Percentiles rank a stretch among this genome's conserved stretches.
Evolutionary conservation across 2,113 vertebrate species (phyloP).

Genomic region (Eulacestoma nigropectus): DNA sequence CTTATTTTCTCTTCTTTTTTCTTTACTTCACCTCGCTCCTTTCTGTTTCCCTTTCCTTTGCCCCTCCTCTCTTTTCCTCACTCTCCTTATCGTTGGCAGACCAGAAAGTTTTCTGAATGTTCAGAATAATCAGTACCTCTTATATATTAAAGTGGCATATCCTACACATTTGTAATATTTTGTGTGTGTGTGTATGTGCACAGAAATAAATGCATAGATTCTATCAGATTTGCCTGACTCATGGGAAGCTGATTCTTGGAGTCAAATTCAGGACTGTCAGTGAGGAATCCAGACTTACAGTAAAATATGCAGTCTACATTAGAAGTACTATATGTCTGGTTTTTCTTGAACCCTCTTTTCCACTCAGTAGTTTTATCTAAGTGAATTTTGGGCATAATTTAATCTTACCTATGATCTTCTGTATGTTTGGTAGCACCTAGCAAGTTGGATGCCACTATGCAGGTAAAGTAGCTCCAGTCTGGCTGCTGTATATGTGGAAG

Average conservation of each 20-base stretch:
- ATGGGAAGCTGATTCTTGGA: not conserved
- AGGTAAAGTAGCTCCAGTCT: not conserved
- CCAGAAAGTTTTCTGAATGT: not conserved
- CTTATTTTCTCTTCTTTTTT: not conserved
- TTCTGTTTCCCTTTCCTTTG: accelerated
- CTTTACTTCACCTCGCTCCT: not conserved
- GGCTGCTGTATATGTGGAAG: not conserved
- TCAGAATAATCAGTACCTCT: not conserved
- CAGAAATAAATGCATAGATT: not conserved
- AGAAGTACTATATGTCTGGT: not conserved
- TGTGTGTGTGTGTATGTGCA: too few relatives aligned
- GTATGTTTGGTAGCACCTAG: not conserved
- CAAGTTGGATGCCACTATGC: not conserved
- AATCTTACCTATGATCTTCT: not conserved
- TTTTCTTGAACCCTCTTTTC: not conserved
- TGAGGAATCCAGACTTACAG: not conserved
- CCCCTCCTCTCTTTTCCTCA: not conserved
- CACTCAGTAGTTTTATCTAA: not conserved
- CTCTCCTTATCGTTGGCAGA: not conserved
- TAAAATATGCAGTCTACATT: not conserved
- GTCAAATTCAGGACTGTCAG: not conserved
- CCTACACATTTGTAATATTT: not conserved
- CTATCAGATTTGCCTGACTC: not conserved
- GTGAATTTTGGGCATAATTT: not conserved
- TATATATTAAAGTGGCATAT: not conserved